A percentile compares a stretch with the other conserved stretches of the same genome.
Conservation (phyloP, 2,113 vertebrate genomes). For the Cynopterus brachyotis region DNA sequence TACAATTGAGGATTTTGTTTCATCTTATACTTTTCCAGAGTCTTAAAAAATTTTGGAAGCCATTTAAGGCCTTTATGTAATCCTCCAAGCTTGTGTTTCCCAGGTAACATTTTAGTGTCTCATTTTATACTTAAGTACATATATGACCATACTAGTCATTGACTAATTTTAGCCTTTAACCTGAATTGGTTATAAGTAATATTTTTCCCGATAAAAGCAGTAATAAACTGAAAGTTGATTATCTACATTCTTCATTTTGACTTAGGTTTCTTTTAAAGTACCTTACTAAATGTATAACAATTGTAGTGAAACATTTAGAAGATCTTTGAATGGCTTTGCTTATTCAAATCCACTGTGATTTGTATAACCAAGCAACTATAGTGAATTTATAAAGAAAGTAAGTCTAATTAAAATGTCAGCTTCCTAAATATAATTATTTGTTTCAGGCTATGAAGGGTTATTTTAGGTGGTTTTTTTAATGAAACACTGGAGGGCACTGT, state of each 20-base stretch:
- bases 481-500: slow-evolving; percentile 69
- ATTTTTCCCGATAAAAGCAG: background rate
- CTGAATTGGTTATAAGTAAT: slow-evolving; percentile 32
- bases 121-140: slow-evolving; percentile 51
- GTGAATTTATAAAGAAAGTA: slow-evolving; percentile 69
- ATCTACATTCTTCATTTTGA: background rate
- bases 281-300: slow-evolving; percentile 69
- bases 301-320: slow-evolving; percentile 49
- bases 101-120: slow-evolving; percentile 58
- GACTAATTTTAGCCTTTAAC: slow-evolving; percentile 59
- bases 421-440: slow-evolving; percentile 76
- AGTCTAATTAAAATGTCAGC: slow-evolving; percentile 83
- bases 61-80: slow-evolving; percentile 44
- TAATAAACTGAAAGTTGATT: slow-evolving; percentile 37
- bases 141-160: background rate
- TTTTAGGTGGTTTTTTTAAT: slow-evolving; percentile 70
- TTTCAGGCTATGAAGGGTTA: slow-evolving; percentile 70
- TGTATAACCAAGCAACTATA: slow-evolving; percentile 69
- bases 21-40: background rate
- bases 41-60: slow-evolving; percentile 38
- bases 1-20: background rate
- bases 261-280: slow-evolving; percentile 40
- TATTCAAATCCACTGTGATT: slow-evolving; percentile 75
- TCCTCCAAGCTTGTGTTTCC: slow-evolving; percentile 41
- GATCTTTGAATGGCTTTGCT: slow-evolving; percentile 63